Percentiles rank a stretch among this genome's conserved stretches.
Conservation (phyloP, 2,888 invertebrate species). For the Lasius fuliginosus region DNA sequence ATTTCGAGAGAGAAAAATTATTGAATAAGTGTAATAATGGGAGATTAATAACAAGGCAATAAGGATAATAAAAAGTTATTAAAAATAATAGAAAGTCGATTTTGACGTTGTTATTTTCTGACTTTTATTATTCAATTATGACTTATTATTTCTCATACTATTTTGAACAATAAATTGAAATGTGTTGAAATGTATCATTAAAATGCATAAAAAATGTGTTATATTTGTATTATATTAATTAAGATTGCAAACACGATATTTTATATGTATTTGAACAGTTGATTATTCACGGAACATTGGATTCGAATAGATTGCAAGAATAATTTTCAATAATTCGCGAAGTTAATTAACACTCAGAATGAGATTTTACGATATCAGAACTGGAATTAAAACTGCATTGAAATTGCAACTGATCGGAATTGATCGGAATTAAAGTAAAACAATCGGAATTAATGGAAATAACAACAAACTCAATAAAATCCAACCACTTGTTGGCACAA, state of each 20-base stretch:
- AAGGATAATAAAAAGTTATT: neutral
- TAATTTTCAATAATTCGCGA: conserved; percentile 3
- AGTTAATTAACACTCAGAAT: conserved; percentile 36
- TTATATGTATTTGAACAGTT: neutral
- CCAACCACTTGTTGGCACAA: conserved; percentile 39
- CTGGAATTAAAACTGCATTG: neutral
- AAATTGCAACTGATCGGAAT: conserved; percentile 38
- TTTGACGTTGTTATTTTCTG: neutral
- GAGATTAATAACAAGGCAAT: neutral
- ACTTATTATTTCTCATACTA: neutral
- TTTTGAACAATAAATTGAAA: neutral
- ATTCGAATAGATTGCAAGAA: conserved; percentile 15
- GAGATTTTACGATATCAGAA: conserved; percentile 21
- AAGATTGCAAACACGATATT: neutral
- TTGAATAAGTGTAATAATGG: conserved; percentile 2
- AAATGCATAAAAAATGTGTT: neutral
- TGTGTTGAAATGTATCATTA: neutral
- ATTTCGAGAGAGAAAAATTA: neutral
- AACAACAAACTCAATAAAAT: conserved; percentile 36
- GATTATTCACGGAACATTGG: neutral
- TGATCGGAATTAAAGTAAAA: conserved; percentile 24
- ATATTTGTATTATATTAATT: neutral
- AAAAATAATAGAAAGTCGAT: neutral
- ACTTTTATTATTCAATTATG: neutral
- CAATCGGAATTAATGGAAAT: conserved; percentile 12